Conservation (phyloP, 2,113 vertebrate genomes). For the Oryzias curvinotus region DNA sequence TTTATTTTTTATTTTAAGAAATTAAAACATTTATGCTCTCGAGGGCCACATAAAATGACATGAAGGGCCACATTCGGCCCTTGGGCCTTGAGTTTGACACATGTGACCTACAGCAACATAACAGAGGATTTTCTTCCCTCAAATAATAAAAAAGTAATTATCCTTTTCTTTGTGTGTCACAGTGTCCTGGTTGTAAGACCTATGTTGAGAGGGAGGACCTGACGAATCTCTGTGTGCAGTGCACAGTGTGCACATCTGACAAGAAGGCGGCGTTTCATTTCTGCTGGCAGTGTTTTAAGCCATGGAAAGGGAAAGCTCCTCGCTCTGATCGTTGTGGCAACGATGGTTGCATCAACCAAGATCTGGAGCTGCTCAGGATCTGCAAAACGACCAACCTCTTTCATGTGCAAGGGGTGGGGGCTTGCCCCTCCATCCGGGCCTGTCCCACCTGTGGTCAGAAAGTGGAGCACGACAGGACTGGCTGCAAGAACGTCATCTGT, state of each 20-base stretch:
- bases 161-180: background rate
- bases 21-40: too few species aligned
- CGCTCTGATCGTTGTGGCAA: constrained; percentile 70
- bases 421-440: constrained; percentile 70
- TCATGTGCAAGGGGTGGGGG: constrained; percentile 3
- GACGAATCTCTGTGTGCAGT: constrained; percentile 64
- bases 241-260: constrained; percentile 57
- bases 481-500: constrained; percentile 78
- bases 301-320: constrained; percentile 67
- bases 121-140: background rate
- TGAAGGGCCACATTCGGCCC: too few species aligned
- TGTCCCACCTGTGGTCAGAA: constrained; percentile 74
- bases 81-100: too few species aligned
- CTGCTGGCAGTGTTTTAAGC: constrained; percentile 77
- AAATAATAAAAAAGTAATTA: background rate
- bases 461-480: constrained; percentile 70
- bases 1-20: too few species aligned
- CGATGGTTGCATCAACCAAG: constrained; percentile 52
- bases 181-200: constrained; percentile 74
- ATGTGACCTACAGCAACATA: background rate
- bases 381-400: constrained; percentile 32
- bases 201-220: constrained; percentile 62
- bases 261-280: constrained; percentile 21
- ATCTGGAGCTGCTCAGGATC: constrained; percentile 57
- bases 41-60: too few species aligned